Evolutionary conservation across 2,113 vertebrate species (phyloP), one percentile per base, ranked within the genome.

Genomic region (Notarius lentiginosus): DNA sequence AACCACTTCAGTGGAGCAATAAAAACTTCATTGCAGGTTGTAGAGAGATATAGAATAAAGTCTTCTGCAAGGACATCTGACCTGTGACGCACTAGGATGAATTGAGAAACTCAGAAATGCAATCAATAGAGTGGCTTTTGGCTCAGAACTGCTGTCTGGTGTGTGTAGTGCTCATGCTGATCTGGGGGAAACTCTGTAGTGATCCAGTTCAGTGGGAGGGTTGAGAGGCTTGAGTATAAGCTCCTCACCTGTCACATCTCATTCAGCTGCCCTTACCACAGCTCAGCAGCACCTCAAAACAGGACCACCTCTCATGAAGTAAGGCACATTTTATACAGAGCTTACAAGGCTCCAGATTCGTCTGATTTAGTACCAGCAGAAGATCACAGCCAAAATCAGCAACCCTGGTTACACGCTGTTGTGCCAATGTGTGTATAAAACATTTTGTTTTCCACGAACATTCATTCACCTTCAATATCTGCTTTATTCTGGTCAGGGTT

Each of bases 1-100:
- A 91, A 47, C 66, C 85, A 86, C 89, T 92, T 87, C 87, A 68
- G 84, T 82, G 88, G 56, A 53, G 77, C 83, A 87, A 81, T 85
- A 86, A 86, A 92, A 90, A 87, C 90, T 89, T 86, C 88, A 90
- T 93, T 92, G 90, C 65, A 15, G 58, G 84, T 86, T 84, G 84
- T 76, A 89, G 88, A 90, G 85, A 10, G 77, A 86, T 82, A 84
- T 84, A 51, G 30, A 88, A 84, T 66, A 82, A 76, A 88, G 86
- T 87, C 84, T 47, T 66, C 90, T 30, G 68, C 68, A 60, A 77
- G 84, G 87, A 91, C 90, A 84, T 89, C 77, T 89, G 90, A 93
- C 90, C 91, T 12, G 1, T 79, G 73, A 85, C 56, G 75, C 88
- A 88, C 49, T 79, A 85, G 41, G 61, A 61, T 84, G 93, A 91